Evolutionary conservation across 2,797 vertebrate genomes (phyloP), one percentile per base, ranked within the genome.

Genomic region (Sitta carolinensis): DNA sequence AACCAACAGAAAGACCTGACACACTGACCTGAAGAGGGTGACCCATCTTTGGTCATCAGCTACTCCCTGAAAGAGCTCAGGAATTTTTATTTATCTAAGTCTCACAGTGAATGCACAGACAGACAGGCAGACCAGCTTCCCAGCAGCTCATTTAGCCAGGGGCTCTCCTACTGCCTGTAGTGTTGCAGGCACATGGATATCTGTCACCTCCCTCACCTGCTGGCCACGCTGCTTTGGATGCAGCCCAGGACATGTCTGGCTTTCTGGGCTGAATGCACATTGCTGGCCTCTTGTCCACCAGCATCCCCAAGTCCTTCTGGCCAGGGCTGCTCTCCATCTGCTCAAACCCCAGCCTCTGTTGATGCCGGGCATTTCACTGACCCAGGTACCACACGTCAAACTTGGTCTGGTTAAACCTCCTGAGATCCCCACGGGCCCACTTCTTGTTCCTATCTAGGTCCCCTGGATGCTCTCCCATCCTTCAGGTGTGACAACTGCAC

Each of bases 51-150:
- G 57, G 21, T n/a, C 43, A 92, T 32, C n/a, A 17, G 1, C 7
- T 47, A 18, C 9, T 62, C 14, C 36, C 23, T 30, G 30, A 7
- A 11, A 36, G 5, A 62, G 9, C 30, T 38, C 16, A 20, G 20
- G 5, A 4, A 0, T 16, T n/a, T 75, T 45, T n/a, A 13, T 29
- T 8, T 20, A 13, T 8, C 0, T 7, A 51, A 67, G 13, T 22
- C 38, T 7, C 57, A 40, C 12, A 21, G 9, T 48, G 47, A 34
- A 59, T 36, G 51, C 23, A 58, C 20, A 36, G 26, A 40, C 16
- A 20, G 42, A 62, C 13, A 29, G 27, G 40, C 21, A 40, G 51
- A 30, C 2, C 7, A 21, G 4, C 7, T 75, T 67, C 19, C 10
- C 76, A 69, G 58, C 5, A 58, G 16, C 27, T 23, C 1, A 0